Percentiles rank a stretch among this genome's conserved stretches.
Evolutionary conservation across 2,113 vertebrate species (phyloP).

Genomic region (Saguinus midas): DNA sequence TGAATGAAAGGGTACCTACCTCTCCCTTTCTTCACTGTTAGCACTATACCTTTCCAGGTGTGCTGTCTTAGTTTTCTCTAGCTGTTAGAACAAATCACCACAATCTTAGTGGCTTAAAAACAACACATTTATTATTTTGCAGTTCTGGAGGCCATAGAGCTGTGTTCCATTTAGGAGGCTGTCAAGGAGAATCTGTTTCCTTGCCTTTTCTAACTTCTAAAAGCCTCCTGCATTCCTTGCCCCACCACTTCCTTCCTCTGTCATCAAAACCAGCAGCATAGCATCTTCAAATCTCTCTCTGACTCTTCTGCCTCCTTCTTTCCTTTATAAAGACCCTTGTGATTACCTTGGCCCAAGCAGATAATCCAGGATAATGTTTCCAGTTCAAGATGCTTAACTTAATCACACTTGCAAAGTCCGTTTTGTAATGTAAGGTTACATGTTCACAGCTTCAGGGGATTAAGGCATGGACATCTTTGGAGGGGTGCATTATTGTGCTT

Average conservation of each 20-base stretch:
- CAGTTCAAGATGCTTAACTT: neutral
- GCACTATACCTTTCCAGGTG: neutral
- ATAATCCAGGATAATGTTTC: neutral
- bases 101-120: neutral
- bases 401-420: neutral
- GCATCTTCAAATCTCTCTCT: neutral
- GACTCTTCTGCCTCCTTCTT: neutral
- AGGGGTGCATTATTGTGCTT: neutral
- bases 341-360: neutral
- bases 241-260: neutral
- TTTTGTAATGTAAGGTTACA: neutral
- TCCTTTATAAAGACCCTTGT: neutral
- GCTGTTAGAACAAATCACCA: neutral
- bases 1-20: neutral
- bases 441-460: neutral
- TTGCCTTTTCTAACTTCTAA: neutral
- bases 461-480: neutral
- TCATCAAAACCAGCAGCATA: neutral
- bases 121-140: neutral
- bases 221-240: neutral
- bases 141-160: neutral
- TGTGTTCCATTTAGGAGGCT: neutral
- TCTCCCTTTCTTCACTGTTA: neutral
- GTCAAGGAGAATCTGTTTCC: neutral
- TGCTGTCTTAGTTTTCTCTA: neutral